Base-by-base conservation (phyloP, 2,113 vertebrate species). In the Laticauda colubrina region DNA sequence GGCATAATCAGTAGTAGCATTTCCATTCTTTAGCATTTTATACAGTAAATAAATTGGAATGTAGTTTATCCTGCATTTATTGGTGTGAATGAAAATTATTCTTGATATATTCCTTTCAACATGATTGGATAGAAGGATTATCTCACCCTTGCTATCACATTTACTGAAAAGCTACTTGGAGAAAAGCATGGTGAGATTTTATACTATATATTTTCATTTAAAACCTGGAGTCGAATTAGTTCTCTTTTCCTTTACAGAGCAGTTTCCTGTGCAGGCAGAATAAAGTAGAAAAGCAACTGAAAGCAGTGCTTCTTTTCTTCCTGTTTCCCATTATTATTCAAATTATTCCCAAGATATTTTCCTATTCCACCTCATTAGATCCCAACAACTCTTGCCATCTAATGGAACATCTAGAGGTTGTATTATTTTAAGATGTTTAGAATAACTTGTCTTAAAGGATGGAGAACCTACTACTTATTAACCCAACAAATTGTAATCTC, bases 261-360 rank as follows among this genome's bases (percentile, higher is more conserved):
- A 48, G 23, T 26, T 61, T 51, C 43, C n/a, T 26, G 55, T 51
- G 43, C 24, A 0, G 43, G 43, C 43, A 34, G 51, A 18, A 12
- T 87, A 39, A 87, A 54, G 29, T 3, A n/a, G 48, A 87, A n/a
- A 87, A 87, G 0, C 86, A 87, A 54, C 48, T 53, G 48, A 87
- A 51, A 26, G 85, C 43, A 15, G 3, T 51, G 48, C 26, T 87
- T 53, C 14, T 43, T n/a, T 29, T 53, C 48, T 29, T 29, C 48
- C 26, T 81, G 69, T 81, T 81, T 81, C 69, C 69, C 69, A 81
- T 81, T 81, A 81, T 81, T 81, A 81, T 53, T 53, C 86, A 87
- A 54, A 87, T 29, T 29, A 51, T 10, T 24, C 11, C 21, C 85
- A 87, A 51, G 24, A 54, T 53, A 29, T 2, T 87, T 87, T 54